A percentile compares a stretch with the other conserved stretches of the same genome.
phyloP scores from a whole-genome alignment of 1,140 invertebrate genomes.

The Drosophila trapezifrons region DNA sequence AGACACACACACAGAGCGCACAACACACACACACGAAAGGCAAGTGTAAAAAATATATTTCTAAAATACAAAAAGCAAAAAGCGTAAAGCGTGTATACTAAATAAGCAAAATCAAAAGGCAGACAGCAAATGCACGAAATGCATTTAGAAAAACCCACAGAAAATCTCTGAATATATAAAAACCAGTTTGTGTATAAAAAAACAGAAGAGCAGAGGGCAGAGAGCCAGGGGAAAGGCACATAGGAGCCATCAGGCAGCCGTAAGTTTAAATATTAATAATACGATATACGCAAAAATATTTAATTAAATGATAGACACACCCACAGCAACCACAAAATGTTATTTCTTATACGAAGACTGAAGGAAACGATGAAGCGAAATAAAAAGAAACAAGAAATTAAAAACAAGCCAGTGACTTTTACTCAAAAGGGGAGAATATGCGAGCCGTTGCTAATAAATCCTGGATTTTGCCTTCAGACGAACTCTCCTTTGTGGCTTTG shows the following conservation, averaged over 20 bases:
- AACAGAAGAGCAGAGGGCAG: constrained; percentile 10
- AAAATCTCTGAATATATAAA: constrained; percentile 47
- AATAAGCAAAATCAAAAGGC: constrained; percentile 71
- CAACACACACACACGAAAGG: constrained; percentile 32
- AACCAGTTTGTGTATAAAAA: constrained; percentile 52
- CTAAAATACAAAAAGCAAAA: constrained; percentile 30
- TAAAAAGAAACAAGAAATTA: constrained; percentile 69
- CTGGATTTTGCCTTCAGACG: constrained; percentile 19
- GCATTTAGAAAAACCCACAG: constrained; percentile 39
- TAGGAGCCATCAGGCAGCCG: constrained; percentile 21
- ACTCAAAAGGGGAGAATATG: constrained; percentile 6
- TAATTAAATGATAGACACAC: constrained; percentile 65
- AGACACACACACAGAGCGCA: constrained; percentile 48
- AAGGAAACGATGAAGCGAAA: constrained; percentile 76
- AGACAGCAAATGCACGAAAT: constrained; percentile 42
- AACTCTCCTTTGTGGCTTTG: constrained; percentile 23
- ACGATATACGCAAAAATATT: constrained; percentile 65
- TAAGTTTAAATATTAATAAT: constrained; percentile 65
- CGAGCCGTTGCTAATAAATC: constrained; percentile 48
- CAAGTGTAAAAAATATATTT: constrained; percentile 43
- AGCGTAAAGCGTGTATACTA: constrained; percentile 41
- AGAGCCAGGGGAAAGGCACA: constrained; percentile 7
- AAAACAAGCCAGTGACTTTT: constrained; percentile 20
- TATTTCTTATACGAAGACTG: constrained; percentile 84
- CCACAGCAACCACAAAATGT: constrained; percentile 74